phyloP scores from a whole-genome alignment of 2,113 vertebrate genomes.

The Etheostoma cragini region DNA sequence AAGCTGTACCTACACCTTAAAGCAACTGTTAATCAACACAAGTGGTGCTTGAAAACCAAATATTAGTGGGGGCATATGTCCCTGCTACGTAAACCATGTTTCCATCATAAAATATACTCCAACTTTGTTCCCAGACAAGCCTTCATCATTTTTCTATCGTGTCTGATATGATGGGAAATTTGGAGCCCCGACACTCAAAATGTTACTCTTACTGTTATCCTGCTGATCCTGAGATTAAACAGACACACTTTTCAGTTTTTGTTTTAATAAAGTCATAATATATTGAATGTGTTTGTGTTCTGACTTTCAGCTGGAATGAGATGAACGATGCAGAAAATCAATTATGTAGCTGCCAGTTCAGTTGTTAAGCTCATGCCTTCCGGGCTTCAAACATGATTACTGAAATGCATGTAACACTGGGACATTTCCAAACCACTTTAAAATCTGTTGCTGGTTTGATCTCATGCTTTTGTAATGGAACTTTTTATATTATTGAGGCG shows the following conservation, averaged over 20 bases:
- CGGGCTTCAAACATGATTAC: conserved; percentile 31
- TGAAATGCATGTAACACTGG: conserved; percentile 20
- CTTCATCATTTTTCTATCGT: not conserved
- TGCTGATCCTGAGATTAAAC: not conserved
- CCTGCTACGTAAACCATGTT: not conserved
- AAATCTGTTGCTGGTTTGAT: conserved; percentile 9
- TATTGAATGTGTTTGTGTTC: not conserved
- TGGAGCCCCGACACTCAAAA: not conserved
- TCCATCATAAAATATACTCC: not conserved
- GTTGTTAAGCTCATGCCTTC: conserved; percentile 14
- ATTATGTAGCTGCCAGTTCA: not conserved
- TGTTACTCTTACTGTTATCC: not conserved
- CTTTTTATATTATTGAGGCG: not conserved
- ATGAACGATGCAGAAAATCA: conserved; percentile 24
- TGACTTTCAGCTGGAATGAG: conserved; percentile 34
- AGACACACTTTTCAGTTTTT: not conserved
- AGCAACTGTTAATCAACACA: not conserved
- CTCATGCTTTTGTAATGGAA: conserved; percentile 15
- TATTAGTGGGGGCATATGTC: not conserved
- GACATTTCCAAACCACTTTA: conserved; percentile 21
- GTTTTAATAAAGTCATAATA: not conserved
- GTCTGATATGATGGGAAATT: not conserved
- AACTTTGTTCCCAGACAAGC: not conserved
- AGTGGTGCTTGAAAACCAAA: not conserved
- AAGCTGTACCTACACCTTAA: not conserved